Evolutionary conservation across 2,113 vertebrate species (phyloP), one percentile per base, ranked within the genome.

Genomic region (Gallinago paraguaiae): DNA sequence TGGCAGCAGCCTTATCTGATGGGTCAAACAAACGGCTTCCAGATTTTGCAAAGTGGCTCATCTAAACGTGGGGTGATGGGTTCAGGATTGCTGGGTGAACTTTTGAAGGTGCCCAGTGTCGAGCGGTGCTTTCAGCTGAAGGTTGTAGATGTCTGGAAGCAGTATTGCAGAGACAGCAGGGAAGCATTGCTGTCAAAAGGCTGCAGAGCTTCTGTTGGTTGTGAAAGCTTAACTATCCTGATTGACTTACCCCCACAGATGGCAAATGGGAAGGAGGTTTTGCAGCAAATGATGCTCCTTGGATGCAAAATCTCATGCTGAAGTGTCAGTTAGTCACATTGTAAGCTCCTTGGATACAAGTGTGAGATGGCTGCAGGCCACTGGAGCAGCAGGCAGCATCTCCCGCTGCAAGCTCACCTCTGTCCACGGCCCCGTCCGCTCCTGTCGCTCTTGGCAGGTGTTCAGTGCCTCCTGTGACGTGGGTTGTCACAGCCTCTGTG

Each of bases 1-100:
- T 63, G 45, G 76, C 23, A 50, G 74, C 72, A 85, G 82, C 50
- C 50, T 96, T 89, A 89, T 94, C 90, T 90, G 92, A 88, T 92
- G 88, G 95, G 82, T 93, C 64, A 75, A 86, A 64, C 59, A 78
- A 94, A 90, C 1, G 1, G 51, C 90, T 94, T 80, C 85, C 85
- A 94, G 71, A 74, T 67, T 83, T 83, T 77, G 53, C 37, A 31
- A 37, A 88, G 74, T 24, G n/a, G 23, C 19, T 72, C 41, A 17
- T 60, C 59, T 43, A 14, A 46, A 10, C 1, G 4, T 1, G 45
- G 68, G 54, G 23, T 7, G 13, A 61, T 43, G 87, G 70, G 24
- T 25, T 82, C 0, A 2, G 33, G 57, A 3, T 51, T 4, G 1
- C 64, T 46, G 43, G 22, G 41, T 35, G 70, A 77, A 35, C 10